These are phyloP conservation scores for Fistularia tabacaria DNA, from an alignment of 2,797 vertebrate genomes.

Conservation along the genomic window DNA sequence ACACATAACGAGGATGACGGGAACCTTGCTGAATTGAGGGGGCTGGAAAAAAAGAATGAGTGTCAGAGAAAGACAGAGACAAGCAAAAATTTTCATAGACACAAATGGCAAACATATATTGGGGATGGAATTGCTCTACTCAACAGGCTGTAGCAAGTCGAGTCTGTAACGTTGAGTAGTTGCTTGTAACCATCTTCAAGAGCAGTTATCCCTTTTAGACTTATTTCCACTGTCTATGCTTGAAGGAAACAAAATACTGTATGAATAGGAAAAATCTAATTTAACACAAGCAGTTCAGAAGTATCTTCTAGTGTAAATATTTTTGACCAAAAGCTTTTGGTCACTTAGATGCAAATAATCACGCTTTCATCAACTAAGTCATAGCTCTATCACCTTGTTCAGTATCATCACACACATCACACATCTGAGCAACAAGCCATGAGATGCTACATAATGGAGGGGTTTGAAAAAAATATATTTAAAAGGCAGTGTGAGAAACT, in stretches of 20 bases:
- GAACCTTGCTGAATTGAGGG: slow-evolving; percentile 67
- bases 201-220: slow-evolving; percentile 48
- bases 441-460: too few species aligned
- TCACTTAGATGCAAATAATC: too few species aligned
- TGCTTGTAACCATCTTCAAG: slow-evolving; percentile 62
- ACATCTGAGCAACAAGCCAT: too few species aligned
- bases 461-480: too few species aligned
- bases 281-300: too few species aligned
- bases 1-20: slow-evolving; percentile 88
- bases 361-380: too few species aligned
- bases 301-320: too few species aligned
- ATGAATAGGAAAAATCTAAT: background rate
- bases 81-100: slow-evolving; percentile 40
- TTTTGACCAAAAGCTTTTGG: too few species aligned
- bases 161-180: slow-evolving; percentile 53
- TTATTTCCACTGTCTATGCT: slow-evolving; percentile 41
- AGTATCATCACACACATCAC: too few species aligned
- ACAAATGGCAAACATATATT: slow-evolving; percentile 53
- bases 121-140: slow-evolving; percentile 52
- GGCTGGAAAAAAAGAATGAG: slow-evolving; percentile 35
- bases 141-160: slow-evolving; percentile 51
- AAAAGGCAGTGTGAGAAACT: too few species aligned
- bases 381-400: too few species aligned
- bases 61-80: slow-evolving; percentile 48
- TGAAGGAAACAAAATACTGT: slow-evolving; percentile 30